Conservation (phyloP, 2,113 vertebrate genomes). For the Steatornis caripensis region DNA sequence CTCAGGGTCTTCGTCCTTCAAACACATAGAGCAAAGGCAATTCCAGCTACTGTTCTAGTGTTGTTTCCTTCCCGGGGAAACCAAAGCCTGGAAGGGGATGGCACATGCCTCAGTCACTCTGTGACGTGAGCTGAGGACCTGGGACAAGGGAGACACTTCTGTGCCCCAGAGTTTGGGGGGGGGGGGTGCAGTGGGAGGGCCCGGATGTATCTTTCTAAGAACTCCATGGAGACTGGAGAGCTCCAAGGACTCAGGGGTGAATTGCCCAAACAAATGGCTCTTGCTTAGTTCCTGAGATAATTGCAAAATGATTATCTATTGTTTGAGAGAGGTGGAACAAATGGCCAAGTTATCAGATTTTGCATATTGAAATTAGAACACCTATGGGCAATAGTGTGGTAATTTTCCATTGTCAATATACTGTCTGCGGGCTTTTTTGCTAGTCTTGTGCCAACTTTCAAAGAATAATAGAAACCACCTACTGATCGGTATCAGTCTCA, state of each 20-base stretch:
- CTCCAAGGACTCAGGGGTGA: not conserved
- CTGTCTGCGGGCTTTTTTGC: not conserved
- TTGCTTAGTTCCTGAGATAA: not conserved
- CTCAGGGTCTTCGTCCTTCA: not conserved
- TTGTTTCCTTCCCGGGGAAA: not conserved
- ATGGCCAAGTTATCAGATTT: not conserved
- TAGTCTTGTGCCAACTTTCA: not conserved
- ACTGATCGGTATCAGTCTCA: not conserved
- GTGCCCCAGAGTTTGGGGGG: not conserved
- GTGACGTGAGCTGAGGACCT: not conserved
- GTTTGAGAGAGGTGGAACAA: not conserved
- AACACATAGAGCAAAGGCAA: not conserved
- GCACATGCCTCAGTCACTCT: rapidly evolving
- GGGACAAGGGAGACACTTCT: not conserved
- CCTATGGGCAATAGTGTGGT: not conserved
- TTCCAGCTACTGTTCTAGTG: not conserved
- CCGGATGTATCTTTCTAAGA: not conserved
- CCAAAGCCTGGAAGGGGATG: not conserved
- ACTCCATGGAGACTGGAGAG: not conserved
- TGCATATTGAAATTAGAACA: not conserved
- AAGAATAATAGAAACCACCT: not conserved
- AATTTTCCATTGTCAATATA: not conserved
- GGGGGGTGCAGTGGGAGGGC: not conserved
- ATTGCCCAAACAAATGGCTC: not conserved
- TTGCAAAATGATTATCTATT: not conserved